These are phyloP conservation scores for Falco punctatus DNA, from an alignment of 2,113 vertebrate species.

Conservation along the genomic window DNA sequence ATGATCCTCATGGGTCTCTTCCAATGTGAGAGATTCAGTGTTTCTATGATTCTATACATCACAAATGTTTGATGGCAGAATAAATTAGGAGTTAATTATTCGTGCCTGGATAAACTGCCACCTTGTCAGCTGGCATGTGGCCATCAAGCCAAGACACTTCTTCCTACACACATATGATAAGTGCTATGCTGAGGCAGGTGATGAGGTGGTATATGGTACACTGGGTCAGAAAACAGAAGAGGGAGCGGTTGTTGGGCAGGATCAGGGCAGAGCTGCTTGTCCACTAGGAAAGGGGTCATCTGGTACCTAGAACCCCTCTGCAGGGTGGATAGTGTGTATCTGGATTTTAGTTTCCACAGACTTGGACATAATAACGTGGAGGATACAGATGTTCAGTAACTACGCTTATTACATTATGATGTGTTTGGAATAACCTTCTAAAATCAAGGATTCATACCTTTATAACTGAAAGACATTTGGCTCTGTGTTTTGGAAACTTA, in stretches of 20 bases:
- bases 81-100: background rate
- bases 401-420: background rate
- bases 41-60: background rate
- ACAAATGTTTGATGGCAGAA: background rate
- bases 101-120: background rate
- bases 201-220: background rate
- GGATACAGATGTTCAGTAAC: background rate
- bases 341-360: background rate
- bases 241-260: background rate
- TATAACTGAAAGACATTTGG: background rate
- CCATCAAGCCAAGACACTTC: background rate
- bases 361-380: background rate
- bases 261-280: background rate
- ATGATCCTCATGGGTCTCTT: background rate
- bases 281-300: background rate
- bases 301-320: background rate
- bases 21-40: background rate
- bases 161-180: background rate
- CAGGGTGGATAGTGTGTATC: background rate
- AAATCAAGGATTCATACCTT: background rate
- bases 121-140: background rate
- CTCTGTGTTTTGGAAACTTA: background rate
- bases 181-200: background rate
- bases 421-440: background rate
- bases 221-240: background rate